Conservation (phyloP, 2,888 invertebrate genomes). For the Ormyrus nitidulus region DNA sequence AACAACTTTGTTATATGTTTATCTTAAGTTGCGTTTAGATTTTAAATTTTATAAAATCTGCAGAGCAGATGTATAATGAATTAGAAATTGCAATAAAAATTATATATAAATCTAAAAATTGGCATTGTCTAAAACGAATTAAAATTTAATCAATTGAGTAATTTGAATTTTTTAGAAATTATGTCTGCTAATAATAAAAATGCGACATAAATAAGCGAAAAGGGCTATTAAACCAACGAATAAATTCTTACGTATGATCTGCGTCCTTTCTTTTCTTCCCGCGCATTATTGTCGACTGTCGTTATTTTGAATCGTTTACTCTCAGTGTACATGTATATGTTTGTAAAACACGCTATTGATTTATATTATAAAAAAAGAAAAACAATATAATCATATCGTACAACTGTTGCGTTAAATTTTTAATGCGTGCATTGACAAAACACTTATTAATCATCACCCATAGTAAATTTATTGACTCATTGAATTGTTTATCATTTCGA, state of each 20-base stretch:
- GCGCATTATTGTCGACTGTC: constrained; percentile 43
- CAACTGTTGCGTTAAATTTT: constrained; percentile 43
- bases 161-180: constrained; percentile 25
- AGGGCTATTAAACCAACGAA: constrained; percentile 28
- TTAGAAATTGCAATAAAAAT: neutral
- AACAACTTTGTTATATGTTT: no score
- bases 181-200: constrained; percentile 16
- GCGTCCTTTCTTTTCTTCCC: constrained; percentile 47
- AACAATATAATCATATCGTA: constrained; percentile 49
- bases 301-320: constrained; percentile 67
- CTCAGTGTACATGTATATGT: constrained; percentile 66
- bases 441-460: constrained; percentile 11
- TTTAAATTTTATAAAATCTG: no score
- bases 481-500: no score
- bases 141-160: constrained; percentile 7
- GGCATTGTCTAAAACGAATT: constrained; percentile 3
- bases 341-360: constrained; percentile 68
- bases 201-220: constrained; percentile 35
- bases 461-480: neutral
- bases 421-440: constrained; percentile 11
- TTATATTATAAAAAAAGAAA: constrained; percentile 66
- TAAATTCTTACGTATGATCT: constrained; percentile 23
- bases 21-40: no score
- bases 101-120: no score
- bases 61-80: neutral